Evolutionary conservation across 2,113 vertebrate genomes (phyloP).

Genomic region (Cercopithecus mona): DNA sequence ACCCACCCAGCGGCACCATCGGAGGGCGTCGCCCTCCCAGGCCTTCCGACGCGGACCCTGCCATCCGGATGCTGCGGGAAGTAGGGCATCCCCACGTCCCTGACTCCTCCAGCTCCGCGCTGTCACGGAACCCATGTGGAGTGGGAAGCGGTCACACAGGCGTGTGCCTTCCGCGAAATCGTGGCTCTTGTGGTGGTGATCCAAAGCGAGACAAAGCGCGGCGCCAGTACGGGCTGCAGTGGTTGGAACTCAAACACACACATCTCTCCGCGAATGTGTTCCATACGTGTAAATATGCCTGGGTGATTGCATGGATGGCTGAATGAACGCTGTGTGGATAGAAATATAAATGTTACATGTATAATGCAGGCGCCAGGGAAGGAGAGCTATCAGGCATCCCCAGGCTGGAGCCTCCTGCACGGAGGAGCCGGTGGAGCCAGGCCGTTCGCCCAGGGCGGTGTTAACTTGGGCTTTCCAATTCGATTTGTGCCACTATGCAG

Average conservation of each 20-base stretch:
- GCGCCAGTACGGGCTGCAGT: background rate
- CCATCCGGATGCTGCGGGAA: background rate
- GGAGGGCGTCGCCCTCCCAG: background rate
- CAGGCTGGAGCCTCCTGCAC: background rate
- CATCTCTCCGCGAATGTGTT: background rate
- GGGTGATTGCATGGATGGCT: background rate
- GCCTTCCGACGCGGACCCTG: rapidly evolving
- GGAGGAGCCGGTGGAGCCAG: background rate
- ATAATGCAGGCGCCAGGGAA: no score
- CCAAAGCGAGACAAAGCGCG: background rate
- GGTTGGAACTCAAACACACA: background rate
- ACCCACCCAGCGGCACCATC: rapidly evolving
- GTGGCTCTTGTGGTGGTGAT: background rate
- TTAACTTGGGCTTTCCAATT: background rate
- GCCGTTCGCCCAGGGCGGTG: background rate
- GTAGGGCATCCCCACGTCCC: background rate
- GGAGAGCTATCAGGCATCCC: background rate
- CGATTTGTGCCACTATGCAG: background rate
- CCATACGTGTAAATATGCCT: background rate
- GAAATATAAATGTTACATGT: background rate
- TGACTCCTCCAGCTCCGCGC: rapidly evolving
- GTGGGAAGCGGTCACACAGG: background rate
- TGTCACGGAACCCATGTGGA: rapidly evolving
- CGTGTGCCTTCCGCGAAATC: background rate
- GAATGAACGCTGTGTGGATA: background rate